These are phyloP conservation scores for Aphaenogaster floridana DNA, from an alignment of 1,140 invertebrate genomes.

Conservation along the genomic window DNA sequence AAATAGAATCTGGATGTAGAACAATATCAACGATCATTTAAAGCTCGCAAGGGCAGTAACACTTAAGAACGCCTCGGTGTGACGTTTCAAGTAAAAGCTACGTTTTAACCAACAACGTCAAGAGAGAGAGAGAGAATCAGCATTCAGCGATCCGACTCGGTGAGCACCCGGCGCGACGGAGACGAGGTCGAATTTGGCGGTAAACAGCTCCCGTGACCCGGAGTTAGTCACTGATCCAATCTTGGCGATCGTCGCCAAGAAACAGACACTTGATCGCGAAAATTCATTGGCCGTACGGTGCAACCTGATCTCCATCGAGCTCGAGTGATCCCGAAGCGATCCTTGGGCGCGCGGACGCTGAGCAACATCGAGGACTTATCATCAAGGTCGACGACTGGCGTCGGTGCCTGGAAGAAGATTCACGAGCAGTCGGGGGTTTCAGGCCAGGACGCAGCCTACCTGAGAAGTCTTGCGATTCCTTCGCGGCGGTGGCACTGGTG, in stretches of 20 bases:
- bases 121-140: neutral
- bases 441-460: constrained; percentile 84
- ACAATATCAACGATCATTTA: constrained; percentile 64
- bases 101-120: constrained; percentile 22
- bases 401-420: constrained; percentile 69
- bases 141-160: constrained; percentile 13
- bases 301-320: constrained; percentile 65
- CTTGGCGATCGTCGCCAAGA: constrained; percentile 40
- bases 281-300: neutral
- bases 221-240: constrained; percentile 16
- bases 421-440: constrained; percentile 62
- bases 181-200: constrained; percentile 12
- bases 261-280: neutral
- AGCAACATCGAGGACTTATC: constrained; percentile 16
- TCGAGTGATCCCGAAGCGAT: constrained; percentile 37
- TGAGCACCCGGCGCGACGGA: constrained; percentile 40
- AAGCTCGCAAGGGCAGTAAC: constrained; percentile 41
- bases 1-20: constrained; percentile 40
- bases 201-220: constrained; percentile 20
- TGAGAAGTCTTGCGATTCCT: constrained; percentile 89
- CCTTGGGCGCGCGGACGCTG: neutral
- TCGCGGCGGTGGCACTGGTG: constrained; percentile 94
- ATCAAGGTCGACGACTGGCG: constrained; percentile 20
- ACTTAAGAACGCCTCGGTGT: constrained; percentile 78
- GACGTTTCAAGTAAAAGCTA: constrained; percentile 66